These are phyloP conservation scores for Congeria kusceri DNA, from an alignment of 2,888 invertebrate genomes.

Conservation along the genomic window DNA sequence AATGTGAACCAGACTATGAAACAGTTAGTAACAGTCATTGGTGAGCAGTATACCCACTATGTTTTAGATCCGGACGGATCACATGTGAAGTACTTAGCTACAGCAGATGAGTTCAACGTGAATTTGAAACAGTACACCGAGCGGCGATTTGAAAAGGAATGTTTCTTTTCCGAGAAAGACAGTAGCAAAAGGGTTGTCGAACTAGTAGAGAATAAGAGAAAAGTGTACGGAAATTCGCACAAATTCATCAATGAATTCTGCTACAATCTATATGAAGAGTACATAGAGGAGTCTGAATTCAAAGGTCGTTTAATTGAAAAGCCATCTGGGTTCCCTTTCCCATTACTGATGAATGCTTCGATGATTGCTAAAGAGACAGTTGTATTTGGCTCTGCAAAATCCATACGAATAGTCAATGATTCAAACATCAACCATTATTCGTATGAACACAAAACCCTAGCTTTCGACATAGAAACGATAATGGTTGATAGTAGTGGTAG, in stretches of 20 bases:
- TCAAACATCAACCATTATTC: constrained; percentile 3
- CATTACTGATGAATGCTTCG: constrained; percentile 4
- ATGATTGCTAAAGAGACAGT: constrained; percentile 5
- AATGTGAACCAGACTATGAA: constrained; percentile 4
- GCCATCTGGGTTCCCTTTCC: neutral
- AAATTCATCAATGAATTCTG: constrained; percentile 29
- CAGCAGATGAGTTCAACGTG: constrained; percentile 21
- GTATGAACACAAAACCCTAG: constrained; percentile 21
- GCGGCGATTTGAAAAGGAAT: neutral
- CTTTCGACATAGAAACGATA: constrained; percentile 22
- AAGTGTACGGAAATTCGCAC: constrained; percentile 19
- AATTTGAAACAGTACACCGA: neutral
- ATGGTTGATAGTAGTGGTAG: constrained; percentile 6
- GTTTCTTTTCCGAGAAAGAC: constrained; percentile 12
- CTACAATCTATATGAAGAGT: constrained; percentile 17
- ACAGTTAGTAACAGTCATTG: constrained; percentile 10
- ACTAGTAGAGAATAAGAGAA: neutral
- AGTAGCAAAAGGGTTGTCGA: constrained; percentile 14
- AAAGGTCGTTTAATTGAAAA: constrained; percentile 18
- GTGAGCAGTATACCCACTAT: constrained; percentile 17
- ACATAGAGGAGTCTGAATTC: constrained; percentile 3
- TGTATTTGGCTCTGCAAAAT: constrained; percentile 16
- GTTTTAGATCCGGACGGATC: constrained; percentile 8
- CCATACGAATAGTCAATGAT: constrained; percentile 10
- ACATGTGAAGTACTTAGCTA: neutral